Evolutionary conservation across 30 jellyfish, hydroid and myxozoan species (phyloP).

Genomic region (Nemopilema nomurai): DNA sequence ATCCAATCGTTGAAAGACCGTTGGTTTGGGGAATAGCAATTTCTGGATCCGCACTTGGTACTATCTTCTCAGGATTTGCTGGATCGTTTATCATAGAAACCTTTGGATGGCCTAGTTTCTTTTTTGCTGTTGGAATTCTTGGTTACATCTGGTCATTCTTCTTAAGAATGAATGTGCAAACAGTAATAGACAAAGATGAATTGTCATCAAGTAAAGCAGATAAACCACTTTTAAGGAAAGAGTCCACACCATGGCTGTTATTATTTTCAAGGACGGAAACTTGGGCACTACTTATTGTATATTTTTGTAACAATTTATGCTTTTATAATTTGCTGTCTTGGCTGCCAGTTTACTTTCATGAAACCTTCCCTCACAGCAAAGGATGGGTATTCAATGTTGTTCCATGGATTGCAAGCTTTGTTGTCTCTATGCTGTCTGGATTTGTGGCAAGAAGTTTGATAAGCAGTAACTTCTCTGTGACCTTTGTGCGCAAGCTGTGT

Average conservation of each 20-base stretch:
- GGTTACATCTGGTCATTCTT: slow-evolving; percentile 69
- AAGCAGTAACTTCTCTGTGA: slow-evolving; percentile 73
- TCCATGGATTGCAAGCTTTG: slow-evolving; percentile 91
- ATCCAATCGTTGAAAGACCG: slow-evolving; percentile 81
- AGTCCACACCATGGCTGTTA: slow-evolving; percentile 86
- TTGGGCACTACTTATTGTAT: slow-evolving; percentile 91
- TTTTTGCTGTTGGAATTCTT: slow-evolving; percentile 70
- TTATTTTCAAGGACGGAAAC: slow-evolving; percentile 66
- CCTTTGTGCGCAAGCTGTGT: slow-evolving; percentile 85
- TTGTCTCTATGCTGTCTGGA: slow-evolving; percentile 74
- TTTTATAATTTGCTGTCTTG: slow-evolving; percentile 96
- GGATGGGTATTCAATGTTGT: slow-evolving; percentile 99
- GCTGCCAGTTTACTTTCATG: slow-evolving; percentile 98
- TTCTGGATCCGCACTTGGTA: slow-evolving; percentile 97
- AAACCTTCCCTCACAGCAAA: slow-evolving; percentile 96
- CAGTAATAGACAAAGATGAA: slow-evolving; percentile 24
- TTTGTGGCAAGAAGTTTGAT: slow-evolving; percentile 62
- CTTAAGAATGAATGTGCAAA: slow-evolving; percentile 25
- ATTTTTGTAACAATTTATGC: slow-evolving; percentile 84
- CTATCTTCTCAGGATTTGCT: slow-evolving; percentile 87
- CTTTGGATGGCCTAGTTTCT: slow-evolving; percentile 91
- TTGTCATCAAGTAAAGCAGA: neutral
- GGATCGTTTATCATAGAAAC: slow-evolving; percentile 89
- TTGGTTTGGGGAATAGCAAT: slow-evolving; percentile 79
- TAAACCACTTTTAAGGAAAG: slow-evolving; percentile 35